Percentiles rank a stretch among this genome's conserved stretches.
Conservation (phyloP, 2,113 vertebrate genomes). For the Percina caprodes region DNA sequence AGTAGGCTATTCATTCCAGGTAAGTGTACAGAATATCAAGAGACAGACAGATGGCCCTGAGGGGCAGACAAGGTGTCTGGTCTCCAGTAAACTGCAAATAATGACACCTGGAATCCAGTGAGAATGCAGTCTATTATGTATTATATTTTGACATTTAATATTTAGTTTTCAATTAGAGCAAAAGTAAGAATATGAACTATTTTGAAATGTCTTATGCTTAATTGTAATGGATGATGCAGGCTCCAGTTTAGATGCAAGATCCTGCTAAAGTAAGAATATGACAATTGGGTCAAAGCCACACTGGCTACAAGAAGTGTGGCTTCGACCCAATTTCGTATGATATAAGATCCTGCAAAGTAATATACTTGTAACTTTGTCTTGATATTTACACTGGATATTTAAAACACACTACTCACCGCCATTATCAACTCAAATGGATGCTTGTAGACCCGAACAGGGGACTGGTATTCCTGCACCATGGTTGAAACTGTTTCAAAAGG, state of each 20-base stretch:
- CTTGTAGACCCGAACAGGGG: slow-evolving; percentile 96
- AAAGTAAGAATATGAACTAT: neutral
- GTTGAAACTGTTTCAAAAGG: slow-evolving; percentile 45
- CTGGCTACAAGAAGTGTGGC: no score
- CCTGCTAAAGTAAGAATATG: neutral
- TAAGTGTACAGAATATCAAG: neutral
- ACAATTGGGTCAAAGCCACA: no score
- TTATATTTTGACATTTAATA: neutral
- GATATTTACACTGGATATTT: accelerated
- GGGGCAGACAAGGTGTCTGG: slow-evolving; percentile 12
- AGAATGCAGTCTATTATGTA: no score
- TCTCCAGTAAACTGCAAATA: neutral
- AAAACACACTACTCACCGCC: slow-evolving; percentile 88
- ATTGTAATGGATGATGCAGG: no score
- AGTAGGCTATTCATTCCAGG: neutral
- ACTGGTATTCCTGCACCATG: slow-evolving; percentile 99
- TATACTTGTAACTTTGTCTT: no score
- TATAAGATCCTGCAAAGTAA: neutral
- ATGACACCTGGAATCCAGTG: neutral
- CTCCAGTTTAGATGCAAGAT: neutral
- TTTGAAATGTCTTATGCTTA: no score
- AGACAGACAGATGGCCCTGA: slow-evolving; percentile 14
- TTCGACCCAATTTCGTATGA: neutral
- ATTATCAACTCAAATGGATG: slow-evolving; percentile 96
- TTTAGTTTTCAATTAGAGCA: neutral